phyloP scores from a whole-genome alignment of 2,113 vertebrate species.

The Neoarius graeffei region DNA sequence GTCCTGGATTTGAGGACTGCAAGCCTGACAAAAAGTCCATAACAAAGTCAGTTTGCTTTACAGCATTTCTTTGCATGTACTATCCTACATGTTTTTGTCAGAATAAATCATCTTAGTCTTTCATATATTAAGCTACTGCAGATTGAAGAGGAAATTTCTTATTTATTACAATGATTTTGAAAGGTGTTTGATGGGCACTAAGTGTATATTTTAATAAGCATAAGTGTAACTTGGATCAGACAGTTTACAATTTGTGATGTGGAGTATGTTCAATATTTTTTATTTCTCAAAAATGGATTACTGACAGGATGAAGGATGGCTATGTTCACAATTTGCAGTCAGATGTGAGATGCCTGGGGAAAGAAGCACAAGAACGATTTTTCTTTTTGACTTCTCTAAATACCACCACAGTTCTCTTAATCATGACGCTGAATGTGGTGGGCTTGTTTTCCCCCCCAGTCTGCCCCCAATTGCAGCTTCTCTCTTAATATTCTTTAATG shows the following conservation, averaged over 20 bases:
- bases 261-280: slow-evolving; percentile 12
- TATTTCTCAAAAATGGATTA: slow-evolving; percentile 13
- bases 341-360: neutral
- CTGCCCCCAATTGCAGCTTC: neutral
- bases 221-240: neutral
- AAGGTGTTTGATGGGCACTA: neutral
- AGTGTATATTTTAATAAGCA: neutral
- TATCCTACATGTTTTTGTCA: neutral
- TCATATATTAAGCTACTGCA: neutral
- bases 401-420: neutral
- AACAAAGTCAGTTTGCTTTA: neutral
- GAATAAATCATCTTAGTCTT: neutral
- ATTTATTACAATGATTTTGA: neutral
- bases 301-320: slow-evolving; percentile 25
- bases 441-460: neutral
- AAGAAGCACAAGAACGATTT: neutral
- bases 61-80: neutral
- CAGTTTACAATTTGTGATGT: neutral
- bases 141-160: neutral
- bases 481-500: slow-evolving; percentile 12
- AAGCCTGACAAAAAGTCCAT: no score
- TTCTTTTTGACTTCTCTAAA: slow-evolving; percentile 4
- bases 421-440: neutral
- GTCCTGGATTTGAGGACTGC: no score
- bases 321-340: neutral